These are phyloP conservation scores for Alcis repandata DNA, from an alignment of 2,888 invertebrate species.

Conservation along the genomic window DNA sequence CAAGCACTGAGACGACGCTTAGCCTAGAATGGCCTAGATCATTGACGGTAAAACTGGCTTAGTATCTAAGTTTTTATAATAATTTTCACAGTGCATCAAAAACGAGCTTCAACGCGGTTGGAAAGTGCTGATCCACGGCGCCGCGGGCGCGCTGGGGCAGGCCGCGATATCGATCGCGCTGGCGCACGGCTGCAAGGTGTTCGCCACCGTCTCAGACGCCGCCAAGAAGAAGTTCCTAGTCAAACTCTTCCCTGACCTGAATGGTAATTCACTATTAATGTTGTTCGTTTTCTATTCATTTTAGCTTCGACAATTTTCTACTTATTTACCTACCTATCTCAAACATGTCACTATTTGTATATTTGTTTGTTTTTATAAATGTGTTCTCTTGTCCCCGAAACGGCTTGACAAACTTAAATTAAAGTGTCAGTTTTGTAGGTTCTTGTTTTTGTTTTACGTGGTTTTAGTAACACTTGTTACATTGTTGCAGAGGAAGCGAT, in stretches of 20 bases:
- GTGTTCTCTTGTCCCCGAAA: too few species aligned
- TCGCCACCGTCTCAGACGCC: conserved; percentile 68
- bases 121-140: conserved; percentile 54
- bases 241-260: conserved; percentile 55
- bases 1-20: too few species aligned
- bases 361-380: too few species aligned
- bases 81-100: conserved; percentile 51
- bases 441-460: too few species aligned
- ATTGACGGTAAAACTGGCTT: too few species aligned
- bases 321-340: too few species aligned
- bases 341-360: too few species aligned
- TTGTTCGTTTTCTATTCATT: not conserved
- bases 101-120: conserved; percentile 37
- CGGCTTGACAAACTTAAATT: too few species aligned
- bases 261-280: conserved; percentile 16
- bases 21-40: too few species aligned
- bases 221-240: conserved; percentile 68
- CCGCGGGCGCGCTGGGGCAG: conserved; percentile 71
- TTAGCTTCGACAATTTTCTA: not conserved
- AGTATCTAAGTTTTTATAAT: not conserved
- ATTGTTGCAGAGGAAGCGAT: conserved; percentile 65
- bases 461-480: too few species aligned
- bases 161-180: conserved; percentile 68
- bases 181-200: conserved; percentile 63
- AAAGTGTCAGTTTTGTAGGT: too few species aligned